A percentile compares a stretch with the other conserved stretches of the same genome.
phyloP scores from a whole-genome alignment of 2,797 vertebrate genomes.

The Bradypus variegatus region DNA sequence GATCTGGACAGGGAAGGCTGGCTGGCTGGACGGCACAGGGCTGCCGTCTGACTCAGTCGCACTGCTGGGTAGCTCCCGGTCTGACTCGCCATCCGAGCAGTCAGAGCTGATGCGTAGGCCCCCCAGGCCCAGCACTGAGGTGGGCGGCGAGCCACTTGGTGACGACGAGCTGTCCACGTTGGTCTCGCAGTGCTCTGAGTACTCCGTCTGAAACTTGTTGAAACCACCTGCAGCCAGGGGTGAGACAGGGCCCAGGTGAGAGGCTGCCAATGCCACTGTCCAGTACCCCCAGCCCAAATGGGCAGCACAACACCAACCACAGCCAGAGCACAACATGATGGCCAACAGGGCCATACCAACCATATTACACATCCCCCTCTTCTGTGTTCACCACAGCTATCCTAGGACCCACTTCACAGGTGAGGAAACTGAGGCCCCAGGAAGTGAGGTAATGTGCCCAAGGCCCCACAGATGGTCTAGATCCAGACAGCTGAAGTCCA shows the following conservation, averaged over 20 bases:
- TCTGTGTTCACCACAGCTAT: not conserved
- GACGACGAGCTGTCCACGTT: slow-evolving; percentile 87
- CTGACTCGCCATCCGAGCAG: slow-evolving; percentile 94
- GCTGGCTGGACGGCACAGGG: slow-evolving; percentile 90
- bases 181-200: slow-evolving; percentile 94
- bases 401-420: not conserved
- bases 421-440: not conserved
- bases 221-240: slow-evolving; percentile 81
- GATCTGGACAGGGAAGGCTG: slow-evolving; percentile 98
- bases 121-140: slow-evolving; percentile 90
- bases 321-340: not conserved
- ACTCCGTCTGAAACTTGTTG: slow-evolving; percentile 95
- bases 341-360: not conserved
- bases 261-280: not conserved
- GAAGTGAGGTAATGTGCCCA: not conserved
- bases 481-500: not conserved
- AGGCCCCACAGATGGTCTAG: not conserved
- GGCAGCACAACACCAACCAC: not conserved
- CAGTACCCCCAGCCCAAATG: not conserved
- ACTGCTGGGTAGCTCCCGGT: slow-evolving; percentile 89
- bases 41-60: slow-evolving; percentile 95
- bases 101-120: slow-evolving; percentile 95
- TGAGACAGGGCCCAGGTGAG: not conserved
- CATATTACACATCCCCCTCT: not conserved
- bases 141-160: slow-evolving; percentile 88